phyloP scores from a whole-genome alignment of 2,888 invertebrate species.

The Conchocele bisecta region DNA sequence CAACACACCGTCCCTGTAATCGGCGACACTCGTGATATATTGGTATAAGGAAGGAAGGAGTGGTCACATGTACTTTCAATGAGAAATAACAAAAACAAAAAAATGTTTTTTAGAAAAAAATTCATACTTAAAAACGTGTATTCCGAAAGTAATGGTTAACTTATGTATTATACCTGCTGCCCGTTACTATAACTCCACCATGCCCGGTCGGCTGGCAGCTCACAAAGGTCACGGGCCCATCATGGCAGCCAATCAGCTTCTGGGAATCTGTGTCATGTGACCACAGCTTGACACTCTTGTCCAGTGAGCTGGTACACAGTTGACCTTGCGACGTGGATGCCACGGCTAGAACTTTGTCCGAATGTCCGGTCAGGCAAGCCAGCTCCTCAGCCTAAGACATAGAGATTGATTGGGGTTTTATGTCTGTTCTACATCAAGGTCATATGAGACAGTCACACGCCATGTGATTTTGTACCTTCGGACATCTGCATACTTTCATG shows the following conservation, averaged over 20 bases:
- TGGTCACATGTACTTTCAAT: too few species aligned
- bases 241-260: slow-evolving; percentile 60
- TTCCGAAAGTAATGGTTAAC: too few species aligned
- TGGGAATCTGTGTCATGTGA: slow-evolving; percentile 59
- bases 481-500: too few species aligned
- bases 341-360: slow-evolving; percentile 76
- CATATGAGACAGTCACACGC: too few species aligned
- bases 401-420: too few species aligned
- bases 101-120: too few species aligned
- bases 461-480: too few species aligned
- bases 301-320: slow-evolving; percentile 75
- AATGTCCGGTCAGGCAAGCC: slow-evolving; percentile 78
- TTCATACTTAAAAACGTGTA: too few species aligned
- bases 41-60: too few species aligned
- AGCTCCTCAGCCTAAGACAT: slow-evolving; percentile 74
- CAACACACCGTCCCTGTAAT: slow-evolving; percentile 70
- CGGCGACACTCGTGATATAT: too few species aligned
- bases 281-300: slow-evolving; percentile 78
- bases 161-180: slow-evolving; percentile 67
- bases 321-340: slow-evolving; percentile 67
- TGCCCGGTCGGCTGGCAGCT: slow-evolving; percentile 27
- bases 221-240: slow-evolving; percentile 71
- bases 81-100: too few species aligned
- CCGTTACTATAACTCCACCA: slow-evolving; percentile 54
- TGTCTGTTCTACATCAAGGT: too few species aligned